Conservation (phyloP, 2,888 invertebrate species). For the Polyommatus icarus region DNA sequence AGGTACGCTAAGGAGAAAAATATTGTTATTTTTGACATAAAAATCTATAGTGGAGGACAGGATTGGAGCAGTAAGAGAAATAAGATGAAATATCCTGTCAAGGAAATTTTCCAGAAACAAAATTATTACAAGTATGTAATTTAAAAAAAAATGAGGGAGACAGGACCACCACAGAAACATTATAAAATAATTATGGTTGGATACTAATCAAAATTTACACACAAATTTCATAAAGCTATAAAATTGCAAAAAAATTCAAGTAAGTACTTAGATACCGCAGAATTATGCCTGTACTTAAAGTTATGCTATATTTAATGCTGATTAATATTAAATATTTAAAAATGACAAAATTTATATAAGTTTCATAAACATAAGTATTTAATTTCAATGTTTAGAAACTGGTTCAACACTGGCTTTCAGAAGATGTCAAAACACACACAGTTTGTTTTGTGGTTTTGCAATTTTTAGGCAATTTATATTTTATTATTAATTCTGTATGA, state of each 20-base stretch:
- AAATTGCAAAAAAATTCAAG: neutral
- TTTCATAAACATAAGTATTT: neutral
- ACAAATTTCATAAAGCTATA: neutral
- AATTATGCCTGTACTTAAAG: too few species aligned
- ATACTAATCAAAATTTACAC: neutral
- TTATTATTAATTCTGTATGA: neutral
- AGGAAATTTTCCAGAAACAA: constrained; percentile 74
- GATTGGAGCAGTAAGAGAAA: constrained; percentile 70
- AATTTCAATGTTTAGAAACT: neutral
- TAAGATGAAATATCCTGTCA: constrained; percentile 68
- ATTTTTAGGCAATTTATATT: neutral
- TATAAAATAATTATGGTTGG: neutral
- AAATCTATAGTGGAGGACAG: constrained; percentile 50
- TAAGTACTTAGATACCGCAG: neutral
- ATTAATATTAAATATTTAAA: neutral
- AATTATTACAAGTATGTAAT: constrained; percentile 40
- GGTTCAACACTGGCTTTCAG: neutral
- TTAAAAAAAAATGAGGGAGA: constrained; percentile 27
- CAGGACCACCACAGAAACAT: constrained; percentile 35
- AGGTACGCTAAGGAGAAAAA: constrained; percentile 72
- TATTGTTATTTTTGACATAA: constrained; percentile 55
- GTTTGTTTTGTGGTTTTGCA: neutral
- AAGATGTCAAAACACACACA: neutral
- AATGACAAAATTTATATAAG: neutral
- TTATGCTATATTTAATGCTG: neutral